Base-by-base conservation (phyloP, 2,113 vertebrate species). In the Sarotherodon lohbergeri region DNA sequence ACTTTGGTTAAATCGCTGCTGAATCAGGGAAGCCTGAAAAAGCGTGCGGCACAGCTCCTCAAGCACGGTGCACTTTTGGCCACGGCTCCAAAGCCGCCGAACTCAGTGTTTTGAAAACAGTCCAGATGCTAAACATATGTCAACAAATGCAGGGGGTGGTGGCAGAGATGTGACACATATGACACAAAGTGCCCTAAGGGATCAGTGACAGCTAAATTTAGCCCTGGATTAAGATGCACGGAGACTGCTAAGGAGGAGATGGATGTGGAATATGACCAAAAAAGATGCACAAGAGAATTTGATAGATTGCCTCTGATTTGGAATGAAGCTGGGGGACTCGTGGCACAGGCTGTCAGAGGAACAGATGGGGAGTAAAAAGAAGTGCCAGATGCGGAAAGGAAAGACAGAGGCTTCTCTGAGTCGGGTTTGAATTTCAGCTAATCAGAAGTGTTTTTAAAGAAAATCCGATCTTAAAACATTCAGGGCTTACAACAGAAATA, bases 251-350 rank as follows among this genome's bases (percentile, higher is more conserved):
- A 50, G 10, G 17, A 83, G 82, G 27, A 90, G 88, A 73, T 29
- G 63, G 80, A 88, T 84, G 78, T 55, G 81, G 17, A 82, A 84
- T 36, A 27, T 39, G 83, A 86, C 50, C 39, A 81, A 82, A 84
- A 63, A 86, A 41, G 80, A 91, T 63, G 54, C 83, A 80, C 81
- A 10, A 7, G 85, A 84, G 73, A 56, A 59, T 85, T 59, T 90
- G 83, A 89, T 85, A 79, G 90, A 86, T 87, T 54, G 83, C 68
- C 78, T 89, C 76, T 82, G 85, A 85, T 90, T 88, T 86, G 83
- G 36, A 83, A 32, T 59, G 81, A 56, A 86, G 71, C 88, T 68
- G 63, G 57, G 83, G 84, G 80, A 63, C 52, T 88, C 39, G 36
- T 59, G 82, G 86, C 81, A 56, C 76, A 52, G 50, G 54, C 76